Evolutionary conservation across 2,113 vertebrate species (phyloP), one percentile per base, ranked within the genome.

Genomic region (Epinephelus moara): DNA sequence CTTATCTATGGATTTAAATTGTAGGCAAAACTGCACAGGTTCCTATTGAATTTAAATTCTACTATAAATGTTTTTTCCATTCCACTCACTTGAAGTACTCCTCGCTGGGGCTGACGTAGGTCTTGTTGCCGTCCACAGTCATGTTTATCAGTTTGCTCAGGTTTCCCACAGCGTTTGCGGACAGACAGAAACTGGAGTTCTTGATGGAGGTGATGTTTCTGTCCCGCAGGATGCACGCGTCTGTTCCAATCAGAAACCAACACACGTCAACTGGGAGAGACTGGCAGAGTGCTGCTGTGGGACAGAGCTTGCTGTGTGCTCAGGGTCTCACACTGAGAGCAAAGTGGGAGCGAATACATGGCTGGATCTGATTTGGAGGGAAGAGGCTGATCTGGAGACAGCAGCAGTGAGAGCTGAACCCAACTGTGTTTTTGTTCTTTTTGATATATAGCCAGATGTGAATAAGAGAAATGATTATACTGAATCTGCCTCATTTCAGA

Each of bases 71-170:
- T 13, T 12, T 23, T 49, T 11, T 33, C 17, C 25, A 27, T 56
- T 40, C 4, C 4, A 93, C 98, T 97, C 95, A 99, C 98, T 99
- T 99, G 95, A 99, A 99, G 84, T 99, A 99, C 74, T 99, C 98
- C 94, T 99, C 98, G 13, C 98, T 99, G 57, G 98, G 98, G 80
- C 98, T 99, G 95, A 97, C 98, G 56, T 98, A 98, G 0, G 96
- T 98, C 92, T 98, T 97, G 93, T 98, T 99, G 62, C 88, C 91
- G 37, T 92, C 91, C 73, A 94, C 87, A 37, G 95, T 97, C 93
- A 97, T 96, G 94, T 97, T 97, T 77, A 98, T 92, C 53, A 99
- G 94, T 94, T 95, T 96, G 2, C 93, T 97, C 92, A 99, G 88
- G 94, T 98, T 99, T 69, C 95, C 95, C 66, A 89, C 71, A 33